These are phyloP conservation scores for Pyrrhosoma nymphula DNA, from an alignment of 2,888 invertebrate species.

Conservation along the genomic window DNA sequence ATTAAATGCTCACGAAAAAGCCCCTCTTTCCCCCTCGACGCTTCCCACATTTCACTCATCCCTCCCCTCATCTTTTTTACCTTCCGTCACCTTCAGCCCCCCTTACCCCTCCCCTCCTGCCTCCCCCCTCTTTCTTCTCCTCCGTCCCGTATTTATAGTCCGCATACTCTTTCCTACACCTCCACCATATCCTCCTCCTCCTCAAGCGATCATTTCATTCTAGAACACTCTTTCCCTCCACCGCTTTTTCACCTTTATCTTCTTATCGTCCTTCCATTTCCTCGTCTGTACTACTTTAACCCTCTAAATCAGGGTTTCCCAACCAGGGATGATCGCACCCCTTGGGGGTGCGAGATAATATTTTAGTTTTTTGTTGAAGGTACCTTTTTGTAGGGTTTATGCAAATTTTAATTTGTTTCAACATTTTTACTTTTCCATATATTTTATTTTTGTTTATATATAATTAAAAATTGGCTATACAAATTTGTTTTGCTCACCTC, in stretches of 20 bases:
- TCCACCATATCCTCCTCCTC: neutral
- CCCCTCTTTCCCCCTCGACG: neutral
- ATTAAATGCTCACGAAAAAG: slow-evolving; percentile 11
- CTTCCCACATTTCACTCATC: neutral
- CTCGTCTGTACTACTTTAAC: too few species aligned
- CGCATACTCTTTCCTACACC: neutral
- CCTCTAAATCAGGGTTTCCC: too few species aligned
- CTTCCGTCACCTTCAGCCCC: neutral
- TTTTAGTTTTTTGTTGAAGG: too few species aligned
- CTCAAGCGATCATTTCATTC: neutral
- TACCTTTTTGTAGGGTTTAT: too few species aligned
- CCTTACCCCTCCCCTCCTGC: neutral
- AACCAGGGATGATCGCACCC: too few species aligned
- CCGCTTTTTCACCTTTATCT: neutral
- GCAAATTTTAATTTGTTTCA: too few species aligned
- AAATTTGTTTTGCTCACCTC: too few species aligned
- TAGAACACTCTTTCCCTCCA: neutral
- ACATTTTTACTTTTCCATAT: too few species aligned
- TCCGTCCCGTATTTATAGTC: neutral
- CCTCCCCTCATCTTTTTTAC: neutral
- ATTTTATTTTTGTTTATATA: too few species aligned
- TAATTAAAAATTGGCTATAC: too few species aligned
- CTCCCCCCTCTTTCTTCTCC: neutral
- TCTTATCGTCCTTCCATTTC: neutral
- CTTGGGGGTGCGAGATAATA: too few species aligned